A percentile compares a stretch with the other conserved stretches of the same genome.
These are phyloP conservation scores for Macrochelys suwanniensis DNA, from an alignment of 2,797 vertebrate species.

Conservation along the genomic window DNA sequence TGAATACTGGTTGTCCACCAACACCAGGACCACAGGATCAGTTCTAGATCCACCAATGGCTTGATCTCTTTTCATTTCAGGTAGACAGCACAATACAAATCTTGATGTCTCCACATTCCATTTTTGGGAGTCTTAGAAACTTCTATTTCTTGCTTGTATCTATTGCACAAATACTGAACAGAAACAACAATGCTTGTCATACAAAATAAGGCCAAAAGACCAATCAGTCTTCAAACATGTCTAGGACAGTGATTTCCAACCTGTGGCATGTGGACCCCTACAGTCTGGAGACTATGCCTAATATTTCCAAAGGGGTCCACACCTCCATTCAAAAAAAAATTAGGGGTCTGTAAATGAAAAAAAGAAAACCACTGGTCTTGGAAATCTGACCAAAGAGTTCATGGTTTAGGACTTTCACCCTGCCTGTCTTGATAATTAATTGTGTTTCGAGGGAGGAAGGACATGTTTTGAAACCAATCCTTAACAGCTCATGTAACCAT, in stretches of 20 bases:
- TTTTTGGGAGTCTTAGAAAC: slow-evolving; percentile 83
- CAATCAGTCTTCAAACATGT: slow-evolving; percentile 86
- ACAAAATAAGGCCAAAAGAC: slow-evolving; percentile 90
- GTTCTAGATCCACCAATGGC: slow-evolving; percentile 87
- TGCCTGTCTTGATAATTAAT: background rate
- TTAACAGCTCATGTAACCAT: slow-evolving; percentile 90
- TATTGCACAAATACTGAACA: slow-evolving; percentile 90
- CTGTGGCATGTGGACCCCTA: no score
- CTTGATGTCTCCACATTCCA: slow-evolving; percentile 86
- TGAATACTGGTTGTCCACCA: slow-evolving; percentile 92
- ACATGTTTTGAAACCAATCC: slow-evolving; percentile 48
- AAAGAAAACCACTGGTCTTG: slow-evolving; percentile 53
- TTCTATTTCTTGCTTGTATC: slow-evolving; percentile 89
- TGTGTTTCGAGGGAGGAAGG: background rate
- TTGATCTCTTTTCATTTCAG: slow-evolving; percentile 86
- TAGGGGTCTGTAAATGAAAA: no score
- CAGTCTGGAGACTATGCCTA: no score
- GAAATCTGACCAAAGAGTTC: slow-evolving; percentile 83
- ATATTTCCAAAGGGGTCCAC: no score
- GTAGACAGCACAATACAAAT: slow-evolving; percentile 83
- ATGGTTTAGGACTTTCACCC: slow-evolving; percentile 76
- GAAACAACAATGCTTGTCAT: slow-evolving; percentile 89
- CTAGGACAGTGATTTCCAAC: no score
- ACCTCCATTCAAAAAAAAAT: no score
- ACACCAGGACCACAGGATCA: slow-evolving; percentile 86